These are phyloP conservation scores for Cryptoprocta ferox DNA, from an alignment of 2,797 vertebrate species.

Conservation along the genomic window DNA sequence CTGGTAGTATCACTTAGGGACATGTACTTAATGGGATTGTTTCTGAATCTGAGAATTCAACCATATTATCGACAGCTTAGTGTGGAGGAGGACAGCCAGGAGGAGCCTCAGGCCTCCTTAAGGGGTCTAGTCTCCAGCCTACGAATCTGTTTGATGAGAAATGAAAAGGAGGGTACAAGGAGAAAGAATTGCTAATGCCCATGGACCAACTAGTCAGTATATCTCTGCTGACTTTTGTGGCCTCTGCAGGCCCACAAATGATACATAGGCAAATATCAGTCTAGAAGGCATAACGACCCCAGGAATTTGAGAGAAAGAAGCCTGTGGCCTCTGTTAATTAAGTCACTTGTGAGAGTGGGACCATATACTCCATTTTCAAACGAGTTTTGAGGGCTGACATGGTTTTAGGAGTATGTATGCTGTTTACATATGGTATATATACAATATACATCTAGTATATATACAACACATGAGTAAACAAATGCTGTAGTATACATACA, in stretches of 20 bases:
- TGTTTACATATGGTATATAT: background rate
- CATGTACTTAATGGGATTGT: background rate
- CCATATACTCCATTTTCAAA: background rate
- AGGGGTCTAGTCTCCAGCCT: background rate
- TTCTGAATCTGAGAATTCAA: constrained; percentile 14
- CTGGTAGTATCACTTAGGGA: background rate
- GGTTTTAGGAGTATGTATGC: background rate
- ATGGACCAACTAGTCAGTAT: background rate
- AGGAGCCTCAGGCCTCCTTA: background rate
- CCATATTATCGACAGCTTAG: background rate
- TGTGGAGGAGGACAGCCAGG: background rate
- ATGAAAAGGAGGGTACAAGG: background rate
- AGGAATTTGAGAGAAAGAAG: constrained; percentile 41
- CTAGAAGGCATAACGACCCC: background rate
- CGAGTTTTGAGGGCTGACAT: background rate
- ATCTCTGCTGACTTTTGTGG: background rate
- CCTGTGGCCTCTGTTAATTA: background rate
- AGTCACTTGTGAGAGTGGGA: background rate
- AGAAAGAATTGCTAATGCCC: background rate
- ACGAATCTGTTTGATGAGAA: background rate
- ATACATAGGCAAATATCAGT: background rate
- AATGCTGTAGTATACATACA: background rate
- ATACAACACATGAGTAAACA: background rate
- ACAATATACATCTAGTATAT: background rate
- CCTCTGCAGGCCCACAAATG: background rate